These are phyloP conservation scores for Phortica variegata DNA, from an alignment of 1,140 invertebrate genomes.

Conservation along the genomic window DNA sequence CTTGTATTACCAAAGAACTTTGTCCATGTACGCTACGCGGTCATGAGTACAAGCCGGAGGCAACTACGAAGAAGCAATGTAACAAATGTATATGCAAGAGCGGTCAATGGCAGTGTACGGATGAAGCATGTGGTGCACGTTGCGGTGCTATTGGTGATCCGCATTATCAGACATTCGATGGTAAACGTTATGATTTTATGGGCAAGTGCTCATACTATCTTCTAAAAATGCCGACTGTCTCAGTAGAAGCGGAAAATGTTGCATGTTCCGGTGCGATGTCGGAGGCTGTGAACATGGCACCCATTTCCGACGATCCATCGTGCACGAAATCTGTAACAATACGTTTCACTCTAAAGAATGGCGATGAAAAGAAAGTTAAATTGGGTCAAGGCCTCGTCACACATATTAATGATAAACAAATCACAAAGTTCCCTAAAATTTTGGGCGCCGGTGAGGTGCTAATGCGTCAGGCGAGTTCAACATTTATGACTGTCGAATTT, in stretches of 20 bases:
- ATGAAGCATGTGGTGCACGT: slow-evolving; percentile 69
- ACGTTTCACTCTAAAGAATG: slow-evolving; percentile 56
- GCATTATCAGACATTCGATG: slow-evolving; percentile 89
- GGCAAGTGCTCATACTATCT: slow-evolving; percentile 84
- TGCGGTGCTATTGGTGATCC: slow-evolving; percentile 84
- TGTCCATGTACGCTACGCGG: slow-evolving; percentile 81
- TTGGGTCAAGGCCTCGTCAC: slow-evolving; percentile 73
- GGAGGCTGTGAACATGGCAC: slow-evolving; percentile 67
- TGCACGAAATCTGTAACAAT: slow-evolving; percentile 82
- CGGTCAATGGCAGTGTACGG: slow-evolving; percentile 77
- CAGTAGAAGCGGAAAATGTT: slow-evolving; percentile 79
- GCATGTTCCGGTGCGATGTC: slow-evolving; percentile 76
- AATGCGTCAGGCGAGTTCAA: slow-evolving; percentile 73
- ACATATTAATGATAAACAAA: slow-evolving; percentile 69
- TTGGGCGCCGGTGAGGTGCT: slow-evolving; percentile 61
- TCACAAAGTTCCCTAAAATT: slow-evolving; percentile 67
- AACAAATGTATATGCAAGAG: slow-evolving; percentile 67
- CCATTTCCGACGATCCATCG: slow-evolving; percentile 65
- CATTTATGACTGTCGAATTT: slow-evolving; percentile 70
- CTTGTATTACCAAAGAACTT: slow-evolving; percentile 69
- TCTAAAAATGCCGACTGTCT: slow-evolving; percentile 67
- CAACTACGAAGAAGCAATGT: slow-evolving; percentile 74
- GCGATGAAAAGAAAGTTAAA: slow-evolving; percentile 60
- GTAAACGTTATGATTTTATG: slow-evolving; percentile 82
- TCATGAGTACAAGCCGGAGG: slow-evolving; percentile 72